Conservation (phyloP, 2,888 invertebrate species). For the Anarsia innoxiella region DNA sequence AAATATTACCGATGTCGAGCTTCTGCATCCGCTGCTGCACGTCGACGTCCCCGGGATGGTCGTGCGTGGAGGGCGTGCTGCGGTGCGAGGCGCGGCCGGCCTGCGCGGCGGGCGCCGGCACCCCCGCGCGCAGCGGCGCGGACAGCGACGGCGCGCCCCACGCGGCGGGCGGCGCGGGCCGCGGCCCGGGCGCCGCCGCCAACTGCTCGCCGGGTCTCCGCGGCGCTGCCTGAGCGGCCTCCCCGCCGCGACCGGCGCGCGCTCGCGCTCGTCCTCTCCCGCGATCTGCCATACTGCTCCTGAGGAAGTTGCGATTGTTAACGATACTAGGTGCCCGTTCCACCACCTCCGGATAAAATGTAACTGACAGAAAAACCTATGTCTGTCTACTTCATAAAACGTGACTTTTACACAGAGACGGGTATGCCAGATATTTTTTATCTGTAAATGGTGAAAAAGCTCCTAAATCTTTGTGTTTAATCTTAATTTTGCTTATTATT, state of each 20-base stretch:
- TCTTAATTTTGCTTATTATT: too few species aligned
- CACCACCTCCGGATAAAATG: too few species aligned
- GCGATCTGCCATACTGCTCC: slow-evolving; percentile 53
- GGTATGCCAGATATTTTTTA: too few species aligned
- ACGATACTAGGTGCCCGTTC: too few species aligned
- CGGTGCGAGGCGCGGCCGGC: slow-evolving; percentile 54
- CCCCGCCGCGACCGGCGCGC: slow-evolving; percentile 46
- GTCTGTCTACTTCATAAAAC: too few species aligned
- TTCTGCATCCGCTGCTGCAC: slow-evolving; percentile 53
- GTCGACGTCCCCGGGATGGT: slow-evolving; percentile 59
- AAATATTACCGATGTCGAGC: slow-evolving; percentile 42
- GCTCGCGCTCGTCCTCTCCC: slow-evolving; percentile 60
- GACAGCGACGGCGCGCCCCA: slow-evolving; percentile 53
- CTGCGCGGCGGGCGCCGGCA: slow-evolving; percentile 36
- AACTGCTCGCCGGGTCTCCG: slow-evolving; percentile 29
- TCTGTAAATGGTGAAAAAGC: too few species aligned
- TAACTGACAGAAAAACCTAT: too few species aligned
- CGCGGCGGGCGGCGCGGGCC: slow-evolving; percentile 54
- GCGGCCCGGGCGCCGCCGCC: slow-evolving; percentile 31
- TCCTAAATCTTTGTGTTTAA: too few species aligned
- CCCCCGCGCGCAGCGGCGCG: slow-evolving; percentile 49
- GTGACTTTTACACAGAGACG: too few species aligned
- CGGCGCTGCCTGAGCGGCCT: slow-evolving; percentile 33
- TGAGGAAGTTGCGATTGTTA: too few species aligned
- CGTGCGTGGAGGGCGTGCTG: slow-evolving; percentile 40